Evolutionary conservation across 2,113 vertebrate species (phyloP).

Genomic region (Monopterus albus): DNA sequence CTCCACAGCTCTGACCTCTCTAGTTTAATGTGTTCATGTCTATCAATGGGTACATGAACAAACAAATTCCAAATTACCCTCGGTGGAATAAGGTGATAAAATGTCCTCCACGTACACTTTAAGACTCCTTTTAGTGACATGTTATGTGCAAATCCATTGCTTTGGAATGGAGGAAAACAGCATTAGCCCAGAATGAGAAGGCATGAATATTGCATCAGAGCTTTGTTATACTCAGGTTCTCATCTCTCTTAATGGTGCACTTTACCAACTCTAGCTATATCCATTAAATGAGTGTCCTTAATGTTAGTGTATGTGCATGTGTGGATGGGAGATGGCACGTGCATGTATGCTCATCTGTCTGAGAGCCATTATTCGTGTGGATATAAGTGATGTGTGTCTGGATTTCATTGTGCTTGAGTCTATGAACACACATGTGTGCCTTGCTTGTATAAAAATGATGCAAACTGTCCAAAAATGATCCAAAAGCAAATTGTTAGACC

Average conservation of each 20-base stretch:
- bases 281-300: slow-evolving; percentile 87
- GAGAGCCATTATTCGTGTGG: slow-evolving; percentile 39
- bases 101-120: slow-evolving; percentile 49
- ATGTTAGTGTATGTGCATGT: slow-evolving; percentile 46
- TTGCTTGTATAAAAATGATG: slow-evolving; percentile 11
- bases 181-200: slow-evolving; percentile 73
- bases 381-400: slow-evolving; percentile 40
- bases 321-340: slow-evolving; percentile 11
- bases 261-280: slow-evolving; percentile 89
- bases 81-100: slow-evolving; percentile 49
- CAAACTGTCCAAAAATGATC: slow-evolving; percentile 30
- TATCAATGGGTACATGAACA: slow-evolving; percentile 42
- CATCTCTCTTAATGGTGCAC: slow-evolving; percentile 90
- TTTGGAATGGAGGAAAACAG: slow-evolving; percentile 76
- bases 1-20: slow-evolving; percentile 36
- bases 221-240: slow-evolving; percentile 78
- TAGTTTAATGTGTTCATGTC: slow-evolving; percentile 37
- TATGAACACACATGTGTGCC: slow-evolving; percentile 23
- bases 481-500: slow-evolving; percentile 23
- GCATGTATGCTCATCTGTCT: slow-evolving; percentile 2
- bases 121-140: slow-evolving; percentile 58
- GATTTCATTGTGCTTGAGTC: not conserved
- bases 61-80: slow-evolving; percentile 58
- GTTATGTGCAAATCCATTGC: slow-evolving; percentile 69
- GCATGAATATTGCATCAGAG: slow-evolving; percentile 83